These are phyloP conservation scores for Vulpes lagopus DNA, from an alignment of 2,113 vertebrate genomes.

Conservation along the genomic window DNA sequence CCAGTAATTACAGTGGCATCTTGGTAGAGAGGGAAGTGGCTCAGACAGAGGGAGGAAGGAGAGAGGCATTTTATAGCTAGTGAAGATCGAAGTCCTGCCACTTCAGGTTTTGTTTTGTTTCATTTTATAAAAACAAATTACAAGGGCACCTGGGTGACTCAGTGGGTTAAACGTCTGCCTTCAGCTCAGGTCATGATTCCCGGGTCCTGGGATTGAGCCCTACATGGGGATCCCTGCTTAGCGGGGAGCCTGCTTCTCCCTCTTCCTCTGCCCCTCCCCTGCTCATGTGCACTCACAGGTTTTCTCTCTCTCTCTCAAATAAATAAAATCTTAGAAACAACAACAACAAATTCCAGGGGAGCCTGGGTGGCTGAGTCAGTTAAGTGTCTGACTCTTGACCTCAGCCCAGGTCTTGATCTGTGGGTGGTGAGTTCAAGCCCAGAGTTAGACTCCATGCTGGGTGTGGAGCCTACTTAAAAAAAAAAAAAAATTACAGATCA, in stretches of 20 bases:
- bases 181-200: neutral
- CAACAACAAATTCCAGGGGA: constrained; percentile 2
- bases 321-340: too few relatives aligned
- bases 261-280: too few relatives aligned
- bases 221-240: too few relatives aligned
- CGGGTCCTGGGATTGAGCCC: neutral
- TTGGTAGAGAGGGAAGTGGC: neutral
- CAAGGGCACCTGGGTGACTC: neutral
- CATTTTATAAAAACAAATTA: neutral
- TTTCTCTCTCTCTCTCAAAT: too few relatives aligned
- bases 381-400: neutral
- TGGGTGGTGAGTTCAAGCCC: neutral
- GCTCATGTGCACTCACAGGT: too few relatives aligned
- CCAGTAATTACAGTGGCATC: neutral
- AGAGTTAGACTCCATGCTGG: neutral
- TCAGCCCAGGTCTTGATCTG: neutral
- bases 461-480: neutral
- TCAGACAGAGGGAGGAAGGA: too few relatives aligned
- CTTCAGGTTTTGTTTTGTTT: neutral
- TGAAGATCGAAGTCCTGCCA: neutral
- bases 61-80: neutral
- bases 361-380: neutral
- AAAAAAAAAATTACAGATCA: constrained; percentile 43
- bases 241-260: too few relatives aligned
- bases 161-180: neutral